Evolutionary conservation across 2,797 vertebrate species (phyloP).

Genomic region (Hozukius guyotensis): DNA sequence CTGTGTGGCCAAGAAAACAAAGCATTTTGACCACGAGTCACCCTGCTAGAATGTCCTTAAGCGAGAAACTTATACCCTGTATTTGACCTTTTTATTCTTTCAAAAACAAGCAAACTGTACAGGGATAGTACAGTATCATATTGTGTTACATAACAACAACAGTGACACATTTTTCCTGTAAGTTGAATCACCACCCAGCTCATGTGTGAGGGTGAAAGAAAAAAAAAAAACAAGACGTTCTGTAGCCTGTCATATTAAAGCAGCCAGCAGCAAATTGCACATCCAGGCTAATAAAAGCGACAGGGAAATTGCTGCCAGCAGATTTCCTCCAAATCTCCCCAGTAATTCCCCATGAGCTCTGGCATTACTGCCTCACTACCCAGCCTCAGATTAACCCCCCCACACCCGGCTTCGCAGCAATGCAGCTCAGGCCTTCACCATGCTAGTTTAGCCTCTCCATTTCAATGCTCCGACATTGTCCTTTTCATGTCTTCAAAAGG

Average conservation of each 20-base stretch:
- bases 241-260: conserved; percentile 65
- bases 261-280: conserved; percentile 64
- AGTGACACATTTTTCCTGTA: conserved; percentile 25
- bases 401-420: background rate
- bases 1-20: conserved; percentile 20
- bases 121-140: conserved; percentile 2
- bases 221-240: conserved; percentile 33
- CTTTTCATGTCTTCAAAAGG: background rate
- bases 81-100: conserved; percentile 35
- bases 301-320: conserved; percentile 70
- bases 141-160: conserved; percentile 33
- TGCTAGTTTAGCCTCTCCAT: conserved; percentile 27
- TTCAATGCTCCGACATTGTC: conserved; percentile 17
- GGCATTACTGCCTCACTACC: conserved; percentile 68
- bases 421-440: conserved; percentile 16
- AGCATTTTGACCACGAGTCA: conserved; percentile 8
- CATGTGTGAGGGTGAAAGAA: background rate
- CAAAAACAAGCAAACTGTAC: background rate
- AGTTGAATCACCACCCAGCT: background rate
- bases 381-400: conserved; percentile 67
- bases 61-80: conserved; percentile 18
- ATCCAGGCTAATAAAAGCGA: conserved; percentile 76
- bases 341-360: conserved; percentile 76
- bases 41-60: conserved; percentile 10
- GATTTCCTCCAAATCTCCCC: conserved; percentile 74